Conservation (phyloP, 2,797 vertebrate genomes). For the Chrosomus eos region DNA sequence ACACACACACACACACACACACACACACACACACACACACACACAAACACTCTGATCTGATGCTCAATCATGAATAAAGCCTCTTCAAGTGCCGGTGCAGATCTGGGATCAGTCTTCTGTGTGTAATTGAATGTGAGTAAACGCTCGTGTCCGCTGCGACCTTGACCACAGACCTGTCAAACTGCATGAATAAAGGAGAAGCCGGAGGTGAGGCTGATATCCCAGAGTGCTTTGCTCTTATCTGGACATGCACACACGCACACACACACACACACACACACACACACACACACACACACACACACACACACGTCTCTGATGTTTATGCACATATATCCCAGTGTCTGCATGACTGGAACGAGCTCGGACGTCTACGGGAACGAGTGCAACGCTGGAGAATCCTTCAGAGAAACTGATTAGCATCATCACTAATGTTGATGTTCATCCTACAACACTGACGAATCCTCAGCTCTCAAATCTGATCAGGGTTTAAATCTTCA, state of each 20-base stretch:
- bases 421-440: not conserved
- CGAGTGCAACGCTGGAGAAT: not conserved
- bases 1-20: too few relatives aligned
- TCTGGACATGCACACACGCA: slow-evolving; percentile 31
- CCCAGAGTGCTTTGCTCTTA: slow-evolving; percentile 51
- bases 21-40: too few relatives aligned
- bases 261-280: not conserved
- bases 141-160: slow-evolving; percentile 13
- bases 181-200: slow-evolving; percentile 36
- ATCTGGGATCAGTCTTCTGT: not conserved
- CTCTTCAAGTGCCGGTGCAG: not conserved
- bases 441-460: not conserved
- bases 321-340: not conserved
- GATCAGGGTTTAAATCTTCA: not conserved
- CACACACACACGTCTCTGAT: not conserved
- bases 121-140: slow-evolving; percentile 28
- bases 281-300: too few relatives aligned
- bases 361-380: not conserved
- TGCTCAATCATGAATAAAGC: not conserved
- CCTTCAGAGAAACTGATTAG: not conserved
- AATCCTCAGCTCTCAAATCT: not conserved
- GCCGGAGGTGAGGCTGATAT: slow-evolving; percentile 21
- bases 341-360: not conserved
- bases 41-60: too few relatives aligned
- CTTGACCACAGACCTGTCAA: slow-evolving; percentile 23